Percentiles rank a stretch among this genome's conserved stretches.
Evolutionary conservation across 2,797 vertebrate genomes (phyloP).

Genomic region (Fistularia tabacaria): DNA sequence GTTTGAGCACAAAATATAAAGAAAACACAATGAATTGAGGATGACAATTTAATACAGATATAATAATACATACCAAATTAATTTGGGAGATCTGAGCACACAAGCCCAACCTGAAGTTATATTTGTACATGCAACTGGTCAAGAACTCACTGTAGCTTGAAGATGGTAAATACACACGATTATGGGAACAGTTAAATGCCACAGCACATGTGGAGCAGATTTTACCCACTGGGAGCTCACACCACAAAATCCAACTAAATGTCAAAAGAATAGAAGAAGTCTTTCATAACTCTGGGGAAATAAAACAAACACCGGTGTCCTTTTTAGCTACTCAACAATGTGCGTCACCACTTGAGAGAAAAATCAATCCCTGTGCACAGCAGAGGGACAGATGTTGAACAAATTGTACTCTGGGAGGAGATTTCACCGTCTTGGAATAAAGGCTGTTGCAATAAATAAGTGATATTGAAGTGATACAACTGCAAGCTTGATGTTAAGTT

Average conservation of each 20-base stretch:
- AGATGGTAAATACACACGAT: slow-evolving; percentile 31
- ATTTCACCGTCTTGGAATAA: no score
- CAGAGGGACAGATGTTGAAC: background rate
- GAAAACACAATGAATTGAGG: slow-evolving; percentile 12
- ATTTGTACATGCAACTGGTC: slow-evolving; percentile 19
- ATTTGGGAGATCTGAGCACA: background rate
- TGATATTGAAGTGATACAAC: no score
- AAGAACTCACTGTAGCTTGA: slow-evolving; percentile 31
- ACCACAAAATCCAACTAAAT: slow-evolving; percentile 42
- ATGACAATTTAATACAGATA: no score
- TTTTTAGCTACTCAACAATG: slow-evolving; percentile 21
- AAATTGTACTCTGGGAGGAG: background rate
- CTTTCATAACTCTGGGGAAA: slow-evolving; percentile 16
- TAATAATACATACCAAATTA: no score
- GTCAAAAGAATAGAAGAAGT: slow-evolving; percentile 47
- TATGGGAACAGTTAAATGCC: slow-evolving; percentile 58
- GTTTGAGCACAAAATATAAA: slow-evolving; percentile 3
- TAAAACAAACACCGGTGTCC: slow-evolving; percentile 19
- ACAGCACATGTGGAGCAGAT: slow-evolving; percentile 48
- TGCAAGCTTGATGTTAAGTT: no score
- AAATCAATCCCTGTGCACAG: slow-evolving; percentile 1
- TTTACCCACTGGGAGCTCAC: slow-evolving; percentile 45
- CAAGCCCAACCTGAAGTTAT: slow-evolving; percentile 2
- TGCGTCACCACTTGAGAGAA: slow-evolving; percentile 3
- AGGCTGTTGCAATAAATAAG: no score